phyloP scores from a whole-genome alignment of 2,113 vertebrate genomes.

The Rhea americana region DNA sequence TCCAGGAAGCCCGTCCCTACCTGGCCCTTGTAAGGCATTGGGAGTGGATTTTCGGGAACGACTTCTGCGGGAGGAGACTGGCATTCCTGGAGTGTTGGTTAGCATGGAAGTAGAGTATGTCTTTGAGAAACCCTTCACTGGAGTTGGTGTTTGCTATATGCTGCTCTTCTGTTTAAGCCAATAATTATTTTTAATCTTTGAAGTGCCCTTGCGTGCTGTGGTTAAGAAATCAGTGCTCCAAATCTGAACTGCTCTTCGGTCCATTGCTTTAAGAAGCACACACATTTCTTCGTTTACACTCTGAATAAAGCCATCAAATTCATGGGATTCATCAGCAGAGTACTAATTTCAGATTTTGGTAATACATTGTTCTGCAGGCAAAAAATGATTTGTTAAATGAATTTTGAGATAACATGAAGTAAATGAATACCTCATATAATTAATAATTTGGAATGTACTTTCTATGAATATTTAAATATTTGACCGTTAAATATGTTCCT shows the following conservation, averaged over 20 bases:
- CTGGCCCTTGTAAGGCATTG: rapidly evolving
- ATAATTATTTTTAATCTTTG: not conserved
- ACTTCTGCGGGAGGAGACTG: rapidly evolving
- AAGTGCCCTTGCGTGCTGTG: not conserved
- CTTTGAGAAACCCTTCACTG: not conserved
- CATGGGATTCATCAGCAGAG: not conserved
- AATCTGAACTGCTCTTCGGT: too few relatives aligned
- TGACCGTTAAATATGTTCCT: conserved; percentile 36
- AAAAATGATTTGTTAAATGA: not conserved
- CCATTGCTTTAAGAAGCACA: rapidly evolving
- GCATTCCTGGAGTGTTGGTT: not conserved
- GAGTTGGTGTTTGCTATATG: not conserved
- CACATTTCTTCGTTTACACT: rapidly evolving
- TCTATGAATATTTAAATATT: conserved; percentile 13
- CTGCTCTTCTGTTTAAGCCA: not conserved
- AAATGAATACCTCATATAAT: conserved; percentile 31
- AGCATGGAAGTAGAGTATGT: not conserved
- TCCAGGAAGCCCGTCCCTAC: not conserved
- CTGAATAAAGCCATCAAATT: not conserved
- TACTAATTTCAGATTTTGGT: not conserved
- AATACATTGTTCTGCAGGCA: not conserved
- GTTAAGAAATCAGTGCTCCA: not conserved
- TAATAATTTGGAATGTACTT: conserved; percentile 22
- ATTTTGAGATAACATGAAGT: not conserved
- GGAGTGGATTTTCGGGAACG: not conserved